Conservation (phyloP, 2,113 vertebrate species). For the Lycocorax pyrrhopterus region DNA sequence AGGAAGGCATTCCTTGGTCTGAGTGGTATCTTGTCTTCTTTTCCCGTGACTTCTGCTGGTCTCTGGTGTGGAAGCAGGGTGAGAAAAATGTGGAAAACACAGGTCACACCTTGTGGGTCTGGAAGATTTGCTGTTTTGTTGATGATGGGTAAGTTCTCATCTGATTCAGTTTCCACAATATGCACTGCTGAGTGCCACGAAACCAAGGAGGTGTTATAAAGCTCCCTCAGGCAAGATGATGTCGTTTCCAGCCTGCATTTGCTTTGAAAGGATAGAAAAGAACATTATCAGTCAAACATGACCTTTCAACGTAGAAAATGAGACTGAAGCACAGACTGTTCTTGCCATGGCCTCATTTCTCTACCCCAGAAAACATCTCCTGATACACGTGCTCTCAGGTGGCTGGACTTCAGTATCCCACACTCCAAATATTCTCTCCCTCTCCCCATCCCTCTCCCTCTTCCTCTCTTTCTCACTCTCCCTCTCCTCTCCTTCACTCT, state of each 20-base stretch:
- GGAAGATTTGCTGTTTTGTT: background rate
- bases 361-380: background rate
- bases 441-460: background rate
- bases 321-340: background rate
- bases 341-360: background rate
- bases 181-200: background rate
- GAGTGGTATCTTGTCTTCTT: background rate
- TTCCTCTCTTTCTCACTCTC: background rate
- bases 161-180: background rate
- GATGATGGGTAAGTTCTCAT: background rate
- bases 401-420: background rate
- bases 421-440: background rate
- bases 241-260: background rate
- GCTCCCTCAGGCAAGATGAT: background rate
- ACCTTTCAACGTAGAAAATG: conserved; percentile 1
- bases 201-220: background rate
- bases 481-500: no score
- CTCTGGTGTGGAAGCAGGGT: background rate
- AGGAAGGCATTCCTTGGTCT: background rate
- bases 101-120: background rate
- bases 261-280: background rate
- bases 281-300: background rate
- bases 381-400: background rate
- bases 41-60: background rate
- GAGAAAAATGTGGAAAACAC: background rate